A percentile compares a stretch with the other conserved stretches of the same genome.
Conservation (phyloP, 2,113 vertebrate species). For the Sorex araneus region DNA sequence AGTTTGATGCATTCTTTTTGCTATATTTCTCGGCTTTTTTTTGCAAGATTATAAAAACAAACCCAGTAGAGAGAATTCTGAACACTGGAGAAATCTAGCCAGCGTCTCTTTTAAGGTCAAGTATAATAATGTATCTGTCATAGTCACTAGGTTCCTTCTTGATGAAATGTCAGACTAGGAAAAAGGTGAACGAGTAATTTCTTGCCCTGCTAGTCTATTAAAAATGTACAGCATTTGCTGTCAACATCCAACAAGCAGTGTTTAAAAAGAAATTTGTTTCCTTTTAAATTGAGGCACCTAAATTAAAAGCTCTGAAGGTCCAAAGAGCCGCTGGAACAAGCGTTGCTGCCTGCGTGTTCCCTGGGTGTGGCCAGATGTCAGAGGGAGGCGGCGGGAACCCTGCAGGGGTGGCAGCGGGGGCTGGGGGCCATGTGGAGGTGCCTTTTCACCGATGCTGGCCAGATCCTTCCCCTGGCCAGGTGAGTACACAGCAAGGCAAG, state of each 20-base stretch:
- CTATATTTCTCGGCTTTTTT: background rate
- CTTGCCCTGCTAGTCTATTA: conserved; percentile 2
- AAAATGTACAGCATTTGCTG: conserved; percentile 51
- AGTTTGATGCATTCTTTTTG: background rate
- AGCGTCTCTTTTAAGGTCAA: conserved; percentile 47
- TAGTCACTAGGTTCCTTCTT: conserved; percentile 68
- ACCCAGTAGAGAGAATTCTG: background rate
- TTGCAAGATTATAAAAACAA: background rate
- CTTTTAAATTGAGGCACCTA: conserved; percentile 34
- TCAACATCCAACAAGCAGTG: background rate
- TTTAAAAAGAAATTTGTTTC: conserved; percentile 59
- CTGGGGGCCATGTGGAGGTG: too few species aligned
- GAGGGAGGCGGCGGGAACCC: background rate
- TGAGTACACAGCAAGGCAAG: background rate
- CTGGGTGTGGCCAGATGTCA: background rate
- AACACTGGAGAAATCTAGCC: background rate
- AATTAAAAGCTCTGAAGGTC: background rate
- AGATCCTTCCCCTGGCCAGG: background rate
- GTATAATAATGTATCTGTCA: conserved; percentile 44
- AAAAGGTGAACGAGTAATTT: conserved; percentile 59
- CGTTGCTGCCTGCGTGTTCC: background rate
- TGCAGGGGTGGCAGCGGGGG: background rate
- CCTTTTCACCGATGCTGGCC: background rate
- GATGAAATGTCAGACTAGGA: conserved; percentile 69
- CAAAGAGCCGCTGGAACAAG: conserved; percentile 2